Conservation (phyloP, 1,140 invertebrate genomes). For the Armadillidium nasatum region DNA sequence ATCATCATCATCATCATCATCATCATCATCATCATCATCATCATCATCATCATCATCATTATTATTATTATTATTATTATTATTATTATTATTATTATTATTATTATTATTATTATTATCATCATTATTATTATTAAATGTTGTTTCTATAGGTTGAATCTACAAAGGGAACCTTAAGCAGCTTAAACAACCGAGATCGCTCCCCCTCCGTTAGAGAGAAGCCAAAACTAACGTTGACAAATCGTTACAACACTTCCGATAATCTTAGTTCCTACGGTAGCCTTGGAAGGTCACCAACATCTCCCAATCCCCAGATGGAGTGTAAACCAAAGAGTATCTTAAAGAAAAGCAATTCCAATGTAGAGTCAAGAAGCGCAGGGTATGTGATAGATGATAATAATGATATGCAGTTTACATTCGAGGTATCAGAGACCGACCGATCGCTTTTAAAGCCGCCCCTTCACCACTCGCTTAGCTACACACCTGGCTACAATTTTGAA, state of each 20-base stretch:
- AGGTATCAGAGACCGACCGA: not conserved
- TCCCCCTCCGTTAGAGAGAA: constrained; percentile 40
- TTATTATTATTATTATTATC: too few relatives aligned
- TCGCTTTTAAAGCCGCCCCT: not conserved
- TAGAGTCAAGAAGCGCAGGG: constrained; percentile 45
- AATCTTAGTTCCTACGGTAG: constrained; percentile 41
- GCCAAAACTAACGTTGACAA: constrained; percentile 34
- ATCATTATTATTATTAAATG: too few relatives aligned
- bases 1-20: too few relatives aligned
- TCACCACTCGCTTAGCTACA: not conserved
- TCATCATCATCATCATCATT: too few relatives aligned
- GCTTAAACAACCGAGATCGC: constrained; percentile 41
- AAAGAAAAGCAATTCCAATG: constrained; percentile 48
- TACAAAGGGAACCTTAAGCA: constrained; percentile 43
- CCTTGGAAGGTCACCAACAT: constrained; percentile 35
- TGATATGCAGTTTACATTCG: not conserved
- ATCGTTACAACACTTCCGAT: constrained; percentile 37
- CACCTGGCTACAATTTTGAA: not conserved
- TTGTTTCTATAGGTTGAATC: constrained; percentile 44
- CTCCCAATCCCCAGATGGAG: constrained; percentile 29
- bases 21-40: too few relatives aligned
- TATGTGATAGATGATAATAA: constrained; percentile 38
- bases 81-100: too few relatives aligned
- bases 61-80: too few relatives aligned
- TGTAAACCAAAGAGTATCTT: constrained; percentile 48